Evolutionary conservation across 2,888 invertebrate genomes (phyloP), one percentile per base, ranked within the genome.

Genomic region (Oligia latruncula): DNA sequence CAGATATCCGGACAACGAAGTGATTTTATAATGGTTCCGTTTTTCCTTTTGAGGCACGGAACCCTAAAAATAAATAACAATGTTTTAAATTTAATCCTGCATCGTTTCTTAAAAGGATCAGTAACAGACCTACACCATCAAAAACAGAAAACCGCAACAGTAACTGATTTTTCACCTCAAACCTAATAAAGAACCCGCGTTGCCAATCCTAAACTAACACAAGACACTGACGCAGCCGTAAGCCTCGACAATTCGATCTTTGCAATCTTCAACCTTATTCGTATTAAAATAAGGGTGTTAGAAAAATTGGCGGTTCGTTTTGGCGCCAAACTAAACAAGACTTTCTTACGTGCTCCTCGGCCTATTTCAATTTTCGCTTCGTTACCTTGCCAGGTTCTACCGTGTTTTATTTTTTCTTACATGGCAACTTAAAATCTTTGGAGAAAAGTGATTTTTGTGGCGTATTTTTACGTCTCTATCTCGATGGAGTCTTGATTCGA

Each of bases 331-430:
- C 86, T 91, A 90, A 91, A 90, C 87, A 91, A 90, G 90, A 84
- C 87, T 90, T 90, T 88, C 91, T 90, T 91, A 89, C 90, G 90
- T 93, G 90, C 89, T 88, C 85, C 84, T 83, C 90, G 91, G 90
- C 92, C 90, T 90, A 91, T 92, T 92, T 90, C 91, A 89, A 90
- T 92, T 92, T 91, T 88, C 91, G 91, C 93, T 93, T 94, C 92
- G 93, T 94, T 94, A 94, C 89, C 89, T 90, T 86, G 77, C 78
- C 81, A 82, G 87, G 89, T 86, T 82, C 84, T 83, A 87, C 88
- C 84, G 71, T 86, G 82, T 88, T 86, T 89, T 90, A 86, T 91
- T 92, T 91, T 89, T 89, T 87, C 84, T 84, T 75, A 78, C 80
- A 77, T 75, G 52, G 79, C 73, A 78, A 81, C 80, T 85, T 86